A percentile compares a stretch with the other conserved stretches of the same genome.
phyloP scores from a whole-genome alignment of 2,888 invertebrate genomes.

The Leptopterna dolabrata region DNA sequence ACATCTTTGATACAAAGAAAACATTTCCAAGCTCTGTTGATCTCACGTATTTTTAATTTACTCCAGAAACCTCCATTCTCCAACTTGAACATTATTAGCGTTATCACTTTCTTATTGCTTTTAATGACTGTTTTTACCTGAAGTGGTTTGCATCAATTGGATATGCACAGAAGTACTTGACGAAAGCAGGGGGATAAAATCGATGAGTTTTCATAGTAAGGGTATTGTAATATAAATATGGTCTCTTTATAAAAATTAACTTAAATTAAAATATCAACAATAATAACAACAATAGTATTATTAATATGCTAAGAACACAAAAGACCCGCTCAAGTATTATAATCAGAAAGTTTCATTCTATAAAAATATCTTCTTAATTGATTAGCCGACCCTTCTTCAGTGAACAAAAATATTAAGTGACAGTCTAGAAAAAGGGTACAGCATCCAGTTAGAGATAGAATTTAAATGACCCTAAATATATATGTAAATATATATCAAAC shows the following conservation, averaged over 20 bases:
- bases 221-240: slow-evolving; percentile 20
- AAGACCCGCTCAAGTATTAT: slow-evolving; percentile 43
- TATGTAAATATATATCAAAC: neutral
- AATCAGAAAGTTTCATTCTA: slow-evolving; percentile 37
- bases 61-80: too few species aligned
- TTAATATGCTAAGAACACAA: slow-evolving; percentile 47
- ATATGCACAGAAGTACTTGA: too few species aligned
- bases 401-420: slow-evolving; percentile 40
- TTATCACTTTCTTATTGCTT: too few species aligned
- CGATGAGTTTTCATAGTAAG: neutral
- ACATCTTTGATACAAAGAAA: too few species aligned
- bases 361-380: slow-evolving; percentile 49
- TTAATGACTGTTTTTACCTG: too few species aligned
- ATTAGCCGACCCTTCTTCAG: slow-evolving; percentile 47
- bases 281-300: slow-evolving; percentile 34
- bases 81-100: too few species aligned
- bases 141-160: too few species aligned
- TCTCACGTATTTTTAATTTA: too few species aligned
- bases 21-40: too few species aligned
- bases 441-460: slow-evolving; percentile 36
- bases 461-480: neutral
- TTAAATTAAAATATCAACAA: slow-evolving; percentile 42
- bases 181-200: neutral
- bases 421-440: slow-evolving; percentile 51
- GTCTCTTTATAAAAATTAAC: slow-evolving; percentile 38